Percentiles rank a stretch among this genome's conserved stretches.
phyloP scores from a whole-genome alignment of 1,140 invertebrate species.

The Apis dorsata region DNA sequence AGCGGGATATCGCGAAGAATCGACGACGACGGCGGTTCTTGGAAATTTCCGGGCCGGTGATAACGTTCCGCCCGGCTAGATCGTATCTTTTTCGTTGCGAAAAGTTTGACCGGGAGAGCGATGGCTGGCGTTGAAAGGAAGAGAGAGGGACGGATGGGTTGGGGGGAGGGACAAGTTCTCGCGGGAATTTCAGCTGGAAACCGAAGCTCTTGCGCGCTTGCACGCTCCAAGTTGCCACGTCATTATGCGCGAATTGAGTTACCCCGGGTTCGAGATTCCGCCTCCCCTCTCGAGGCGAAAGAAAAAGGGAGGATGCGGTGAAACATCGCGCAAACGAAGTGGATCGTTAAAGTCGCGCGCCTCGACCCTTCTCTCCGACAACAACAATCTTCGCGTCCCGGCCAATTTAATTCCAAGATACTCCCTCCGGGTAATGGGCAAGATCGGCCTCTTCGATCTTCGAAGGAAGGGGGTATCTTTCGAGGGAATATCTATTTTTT shows the following conservation, averaged over 20 bases:
- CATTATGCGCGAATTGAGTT: constrained; percentile 42
- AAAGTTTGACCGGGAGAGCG: constrained; percentile 42
- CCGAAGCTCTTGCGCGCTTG: background rate
- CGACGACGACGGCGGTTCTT: constrained; percentile 40
- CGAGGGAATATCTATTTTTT: no score
- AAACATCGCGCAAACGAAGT: constrained; percentile 40
- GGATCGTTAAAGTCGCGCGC: constrained; percentile 34
- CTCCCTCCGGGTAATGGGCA: background rate
- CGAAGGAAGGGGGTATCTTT: no score
- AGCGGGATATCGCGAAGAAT: constrained; percentile 37
- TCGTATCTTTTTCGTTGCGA: constrained; percentile 42
- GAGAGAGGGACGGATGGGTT: background rate
- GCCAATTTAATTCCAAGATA: constrained; percentile 5
- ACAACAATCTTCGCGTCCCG: constrained; percentile 1
- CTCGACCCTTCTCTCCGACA: background rate
- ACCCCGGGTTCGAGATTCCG: background rate
- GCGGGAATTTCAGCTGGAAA: background rate
- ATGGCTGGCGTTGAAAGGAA: background rate
- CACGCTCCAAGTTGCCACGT: constrained; percentile 30
- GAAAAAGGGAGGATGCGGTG: constrained; percentile 14
- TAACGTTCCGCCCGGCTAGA: constrained; percentile 48
- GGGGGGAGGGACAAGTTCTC: constrained; percentile 8
- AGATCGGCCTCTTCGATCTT: background rate
- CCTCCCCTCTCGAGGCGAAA: background rate
- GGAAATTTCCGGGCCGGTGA: constrained; percentile 57